Evolutionary conservation across 2,888 invertebrate species (phyloP).

Genomic region (Erebia aethiops): DNA sequence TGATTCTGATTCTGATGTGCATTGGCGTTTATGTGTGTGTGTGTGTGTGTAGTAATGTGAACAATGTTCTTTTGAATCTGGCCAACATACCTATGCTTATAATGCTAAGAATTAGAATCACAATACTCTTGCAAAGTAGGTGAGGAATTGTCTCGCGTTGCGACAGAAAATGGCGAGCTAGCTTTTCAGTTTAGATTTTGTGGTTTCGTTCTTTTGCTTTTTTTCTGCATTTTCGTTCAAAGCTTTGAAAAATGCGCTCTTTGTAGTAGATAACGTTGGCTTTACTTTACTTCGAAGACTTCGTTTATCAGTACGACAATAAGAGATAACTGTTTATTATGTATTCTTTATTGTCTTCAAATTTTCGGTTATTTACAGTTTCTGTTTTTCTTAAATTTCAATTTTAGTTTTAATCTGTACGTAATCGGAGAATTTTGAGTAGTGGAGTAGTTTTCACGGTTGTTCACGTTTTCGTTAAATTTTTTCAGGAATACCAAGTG

Average conservation of each 20-base stretch:
- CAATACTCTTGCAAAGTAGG: conserved; percentile 30
- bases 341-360: too few species aligned
- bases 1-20: too few species aligned
- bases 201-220: conserved; percentile 22
- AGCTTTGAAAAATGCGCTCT: conserved; percentile 11
- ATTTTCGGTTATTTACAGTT: too few species aligned
- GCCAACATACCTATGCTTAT: conserved; percentile 17
- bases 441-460: background rate
- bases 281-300: background rate
- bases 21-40: too few species aligned
- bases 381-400: background rate
- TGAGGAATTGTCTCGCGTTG: conserved; percentile 27
- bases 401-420: background rate
- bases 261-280: background rate
- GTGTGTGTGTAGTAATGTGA: too few species aligned
- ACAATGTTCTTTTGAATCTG: conserved; percentile 23
- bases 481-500: conserved; percentile 66
- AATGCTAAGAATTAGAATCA: conserved; percentile 27
- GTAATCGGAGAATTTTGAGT: background rate
- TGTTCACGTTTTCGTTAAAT: background rate
- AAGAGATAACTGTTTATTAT: too few species aligned
- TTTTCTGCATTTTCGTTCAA: conserved; percentile 12
- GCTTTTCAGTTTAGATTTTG: conserved; percentile 33
- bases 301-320: too few species aligned
- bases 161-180: conserved; percentile 22